Conservation (phyloP, 2,113 vertebrate species). For the Actinemys pallida region DNA sequence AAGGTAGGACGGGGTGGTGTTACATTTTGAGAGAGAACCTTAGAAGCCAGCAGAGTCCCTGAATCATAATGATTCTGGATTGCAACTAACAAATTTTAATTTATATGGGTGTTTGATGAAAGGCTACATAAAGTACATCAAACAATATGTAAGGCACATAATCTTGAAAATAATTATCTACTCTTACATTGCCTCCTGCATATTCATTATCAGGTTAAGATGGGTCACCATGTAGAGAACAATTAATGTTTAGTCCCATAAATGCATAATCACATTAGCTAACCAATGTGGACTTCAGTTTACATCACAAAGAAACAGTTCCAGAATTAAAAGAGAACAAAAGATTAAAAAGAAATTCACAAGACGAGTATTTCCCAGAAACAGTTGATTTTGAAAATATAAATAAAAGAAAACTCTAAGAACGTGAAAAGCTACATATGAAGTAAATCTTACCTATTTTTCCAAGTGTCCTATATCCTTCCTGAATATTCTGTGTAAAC, state of each 20-base stretch:
- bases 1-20: background rate
- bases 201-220: background rate
- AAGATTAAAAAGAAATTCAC: background rate
- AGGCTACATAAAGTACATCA: background rate
- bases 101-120: background rate
- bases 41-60: background rate
- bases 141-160: background rate
- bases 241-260: background rate
- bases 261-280: background rate
- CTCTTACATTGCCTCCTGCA: background rate
- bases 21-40: background rate
- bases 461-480: slow-evolving; percentile 91
- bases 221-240: background rate
- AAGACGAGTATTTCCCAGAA: background rate
- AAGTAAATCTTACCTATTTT: slow-evolving; percentile 85
- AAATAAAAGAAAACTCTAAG: background rate
- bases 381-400: background rate
- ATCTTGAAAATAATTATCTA: background rate
- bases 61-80: background rate
- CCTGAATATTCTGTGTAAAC: slow-evolving; percentile 92
- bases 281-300: background rate
- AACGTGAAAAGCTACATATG: slow-evolving; percentile 12
- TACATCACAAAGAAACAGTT: background rate
- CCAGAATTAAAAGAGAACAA: background rate
- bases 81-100: background rate